A percentile compares a stretch with the other conserved stretches of the same genome.
Evolutionary conservation across 1,140 invertebrate species (phyloP).

Genomic region (Leguminivora glycinivorella): DNA sequence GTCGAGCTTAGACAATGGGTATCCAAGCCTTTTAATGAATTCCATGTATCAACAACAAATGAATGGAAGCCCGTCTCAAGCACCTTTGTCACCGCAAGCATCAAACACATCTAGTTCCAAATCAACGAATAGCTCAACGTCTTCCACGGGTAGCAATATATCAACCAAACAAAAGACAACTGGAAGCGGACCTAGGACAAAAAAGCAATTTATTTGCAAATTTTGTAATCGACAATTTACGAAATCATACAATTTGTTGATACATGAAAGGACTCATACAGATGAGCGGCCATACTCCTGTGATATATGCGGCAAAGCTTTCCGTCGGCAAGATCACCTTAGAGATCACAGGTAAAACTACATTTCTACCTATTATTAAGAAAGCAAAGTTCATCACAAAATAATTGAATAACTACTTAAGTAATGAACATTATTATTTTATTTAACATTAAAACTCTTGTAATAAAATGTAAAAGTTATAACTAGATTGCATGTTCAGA

Average conservation of each 20-base stretch:
- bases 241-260: slow-evolving; percentile 98
- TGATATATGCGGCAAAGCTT: slow-evolving; percentile 98
- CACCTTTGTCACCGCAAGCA: slow-evolving; percentile 66
- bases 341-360: slow-evolving; percentile 91
- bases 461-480: slow-evolving; percentile 14
- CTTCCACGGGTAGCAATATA: slow-evolving; percentile 78
- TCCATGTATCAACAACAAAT: slow-evolving; percentile 81
- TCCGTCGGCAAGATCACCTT: slow-evolving; percentile 96
- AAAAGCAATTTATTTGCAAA: slow-evolving; percentile 98
- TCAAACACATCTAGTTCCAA: slow-evolving; percentile 67
- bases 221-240: slow-evolving; percentile 98
- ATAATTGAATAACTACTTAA: too few relatives aligned
- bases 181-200: slow-evolving; percentile 86
- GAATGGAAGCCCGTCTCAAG: slow-evolving; percentile 68
- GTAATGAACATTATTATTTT: too few relatives aligned
- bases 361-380: slow-evolving; percentile 27
- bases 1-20: slow-evolving; percentile 79
- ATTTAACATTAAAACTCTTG: background rate
- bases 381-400: background rate
- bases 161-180: slow-evolving; percentile 77
- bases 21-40: slow-evolving; percentile 81
- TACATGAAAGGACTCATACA: slow-evolving; percentile 98
- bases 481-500: slow-evolving; percentile 10
- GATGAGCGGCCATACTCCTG: slow-evolving; percentile 99
- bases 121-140: slow-evolving; percentile 74